Base-by-base conservation (phyloP, 2,797 vertebrate species). In the Malacoraja senta region DNA sequence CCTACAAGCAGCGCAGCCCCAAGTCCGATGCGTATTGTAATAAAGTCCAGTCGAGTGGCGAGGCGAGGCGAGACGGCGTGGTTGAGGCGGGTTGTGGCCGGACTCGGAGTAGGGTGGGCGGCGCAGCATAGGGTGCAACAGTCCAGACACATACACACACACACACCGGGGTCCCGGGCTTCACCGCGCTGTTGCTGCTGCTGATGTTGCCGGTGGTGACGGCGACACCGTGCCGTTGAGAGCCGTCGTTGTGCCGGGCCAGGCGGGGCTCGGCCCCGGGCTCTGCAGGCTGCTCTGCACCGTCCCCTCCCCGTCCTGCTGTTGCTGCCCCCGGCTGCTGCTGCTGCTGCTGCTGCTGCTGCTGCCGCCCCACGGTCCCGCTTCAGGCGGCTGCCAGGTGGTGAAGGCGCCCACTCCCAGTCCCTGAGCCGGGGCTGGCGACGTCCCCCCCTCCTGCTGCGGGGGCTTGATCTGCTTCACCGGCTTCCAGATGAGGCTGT, bases 401-500 rank as follows among this genome's bases (percentile, higher is more conserved):
- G 44, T 53, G 44, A 53, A 6, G 44, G 44, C 4, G 3, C 44
- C 44, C 44, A 53, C 44, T 6, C 0, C 44, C 3, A 6, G 44
- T 7, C 44, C 44, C 44, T 44, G 44, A 2, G 44, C 68, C 3
- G 68, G 68, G 68, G 13, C 17, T 1, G 68, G 68, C 17, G 12
- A 44, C 44, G 44, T 44, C 44, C 44, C 44, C 44, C 44, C 44
- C 44, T 44, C 44, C 44, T 0, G 44, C 44, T 0, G 4, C 44
- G 44, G 44, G 44, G 44, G 44, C 44, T 53, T 53, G 44, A 53
- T 53, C 44, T 6, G 24, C 19, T 74, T 96, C 94, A 97, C 96
- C 0, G 98, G 98, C 94, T 98, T 98, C 98, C 98, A 99, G 95
- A 99, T 98, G 93, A 99, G 96, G 95, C 98, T 99, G 96, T 99